phyloP scores from a whole-genome alignment of 2,888 invertebrate genomes.

The Parthenolecanium corni region DNA sequence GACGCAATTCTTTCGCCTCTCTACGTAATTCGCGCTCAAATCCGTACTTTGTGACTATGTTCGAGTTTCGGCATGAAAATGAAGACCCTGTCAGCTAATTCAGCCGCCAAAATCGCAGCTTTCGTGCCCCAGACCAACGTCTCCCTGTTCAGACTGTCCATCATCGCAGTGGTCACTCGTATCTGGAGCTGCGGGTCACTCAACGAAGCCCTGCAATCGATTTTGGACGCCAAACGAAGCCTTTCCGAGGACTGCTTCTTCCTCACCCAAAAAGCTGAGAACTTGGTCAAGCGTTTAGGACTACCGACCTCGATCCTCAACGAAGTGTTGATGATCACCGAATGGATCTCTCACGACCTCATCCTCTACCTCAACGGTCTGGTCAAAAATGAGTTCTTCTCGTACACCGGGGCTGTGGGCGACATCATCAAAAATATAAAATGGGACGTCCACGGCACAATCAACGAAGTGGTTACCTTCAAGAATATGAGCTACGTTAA shows the following conservation, averaged over 20 bases:
- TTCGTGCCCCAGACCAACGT: constrained; percentile 1
- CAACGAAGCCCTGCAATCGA: not conserved
- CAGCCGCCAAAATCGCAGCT: no score
- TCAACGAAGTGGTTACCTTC: constrained; percentile 1
- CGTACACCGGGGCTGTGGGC: not conserved
- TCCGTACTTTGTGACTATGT: no score
- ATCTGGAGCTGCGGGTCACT: not conserved
- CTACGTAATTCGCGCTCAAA: no score
- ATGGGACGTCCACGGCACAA: constrained; percentile 8
- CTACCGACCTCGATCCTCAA: not conserved
- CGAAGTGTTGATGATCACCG: not conserved
- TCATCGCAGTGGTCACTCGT: not conserved
- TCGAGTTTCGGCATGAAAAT: no score
- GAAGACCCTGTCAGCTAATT: no score
- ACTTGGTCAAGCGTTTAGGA: not conserved
- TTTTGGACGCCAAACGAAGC: not conserved
- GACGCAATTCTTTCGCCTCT: no score
- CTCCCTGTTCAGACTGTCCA: constrained; percentile 5
- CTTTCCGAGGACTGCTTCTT: not conserved
- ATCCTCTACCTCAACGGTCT: constrained; percentile 1
- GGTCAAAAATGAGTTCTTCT: constrained; percentile 4
- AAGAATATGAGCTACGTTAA: constrained; percentile 8
- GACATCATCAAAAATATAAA: constrained; percentile 4
- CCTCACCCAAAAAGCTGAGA: not conserved
- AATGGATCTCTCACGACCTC: constrained; percentile 9